Conservation (phyloP, 1,140 invertebrate species). For the Phymastichus coffea region DNA sequence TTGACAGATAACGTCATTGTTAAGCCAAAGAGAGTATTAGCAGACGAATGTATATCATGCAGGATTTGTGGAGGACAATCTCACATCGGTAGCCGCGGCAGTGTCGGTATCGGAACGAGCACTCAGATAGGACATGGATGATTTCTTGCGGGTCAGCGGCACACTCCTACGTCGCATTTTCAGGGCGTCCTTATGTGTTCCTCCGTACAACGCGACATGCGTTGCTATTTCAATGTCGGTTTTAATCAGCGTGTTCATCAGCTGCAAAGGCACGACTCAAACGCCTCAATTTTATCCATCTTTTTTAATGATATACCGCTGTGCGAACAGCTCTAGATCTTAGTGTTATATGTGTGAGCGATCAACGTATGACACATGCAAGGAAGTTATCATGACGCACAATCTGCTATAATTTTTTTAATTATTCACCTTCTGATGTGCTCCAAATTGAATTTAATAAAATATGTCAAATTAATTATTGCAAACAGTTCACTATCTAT, state of each 20-base stretch:
- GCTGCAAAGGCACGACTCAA: slow-evolving; percentile 61
- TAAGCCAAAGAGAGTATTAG: no score
- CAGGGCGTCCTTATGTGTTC: slow-evolving; percentile 52
- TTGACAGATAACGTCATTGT: no score
- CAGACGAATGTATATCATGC: no score
- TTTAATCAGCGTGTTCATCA: slow-evolving; percentile 79
- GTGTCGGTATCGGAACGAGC: slow-evolving; percentile 53
- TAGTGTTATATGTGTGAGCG: no score
- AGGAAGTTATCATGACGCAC: no score
- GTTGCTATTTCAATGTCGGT: slow-evolving; percentile 74
- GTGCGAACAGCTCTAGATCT: neutral
- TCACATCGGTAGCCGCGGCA: slow-evolving; percentile 53
- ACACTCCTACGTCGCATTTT: slow-evolving; percentile 51
- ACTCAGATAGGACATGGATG: slow-evolving; percentile 56
- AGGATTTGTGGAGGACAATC: slow-evolving; percentile 34
- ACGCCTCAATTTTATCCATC: slow-evolving; percentile 38
- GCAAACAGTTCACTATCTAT: no score
- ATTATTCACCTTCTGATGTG: no score
- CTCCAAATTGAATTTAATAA: no score
- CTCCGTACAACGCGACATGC: slow-evolving; percentile 60
- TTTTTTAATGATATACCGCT: no score
- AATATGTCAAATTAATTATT: no score
- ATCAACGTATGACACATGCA: no score
- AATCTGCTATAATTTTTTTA: no score
- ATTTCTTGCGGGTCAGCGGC: slow-evolving; percentile 56